phyloP scores from a whole-genome alignment of 1,140 invertebrate species.

The Drosophila prosaltans region DNA sequence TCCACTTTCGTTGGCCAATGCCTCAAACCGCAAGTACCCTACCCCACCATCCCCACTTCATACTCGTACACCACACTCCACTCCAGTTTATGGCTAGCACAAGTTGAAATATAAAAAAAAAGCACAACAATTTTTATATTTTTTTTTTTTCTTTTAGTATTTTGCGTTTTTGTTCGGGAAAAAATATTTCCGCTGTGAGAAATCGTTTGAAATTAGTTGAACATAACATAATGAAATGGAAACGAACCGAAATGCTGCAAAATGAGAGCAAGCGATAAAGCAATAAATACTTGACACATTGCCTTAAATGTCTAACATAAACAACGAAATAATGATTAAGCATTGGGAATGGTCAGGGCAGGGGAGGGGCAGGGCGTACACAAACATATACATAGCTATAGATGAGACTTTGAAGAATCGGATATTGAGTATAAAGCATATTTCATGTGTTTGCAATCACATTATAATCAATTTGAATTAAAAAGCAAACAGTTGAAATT shows the following conservation, averaged over 20 bases:
- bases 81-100: conserved; percentile 36
- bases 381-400: neutral
- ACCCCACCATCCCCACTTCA: neutral
- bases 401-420: neutral
- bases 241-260: neutral
- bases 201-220: conserved; percentile 72
- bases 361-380: neutral
- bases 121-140: conserved; percentile 28
- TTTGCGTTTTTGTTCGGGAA: conserved; percentile 29
- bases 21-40: conserved; percentile 17
- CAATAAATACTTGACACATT: conserved; percentile 69
- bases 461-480: conserved; percentile 2
- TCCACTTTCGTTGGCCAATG: conserved; percentile 15
- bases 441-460: neutral
- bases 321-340: conserved; percentile 43
- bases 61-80: conserved; percentile 30
- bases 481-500: neutral
- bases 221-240: conserved; percentile 52
- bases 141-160: conserved; percentile 20
- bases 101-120: conserved; percentile 22
- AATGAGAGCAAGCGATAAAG: conserved; percentile 46
- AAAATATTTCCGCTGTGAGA: conserved; percentile 59
- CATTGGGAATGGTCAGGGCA: neutral
- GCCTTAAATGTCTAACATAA: conserved; percentile 33
- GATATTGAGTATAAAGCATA: neutral